Conservation (phyloP, 2,888 invertebrate species). For the Corbicula japonica region DNA sequence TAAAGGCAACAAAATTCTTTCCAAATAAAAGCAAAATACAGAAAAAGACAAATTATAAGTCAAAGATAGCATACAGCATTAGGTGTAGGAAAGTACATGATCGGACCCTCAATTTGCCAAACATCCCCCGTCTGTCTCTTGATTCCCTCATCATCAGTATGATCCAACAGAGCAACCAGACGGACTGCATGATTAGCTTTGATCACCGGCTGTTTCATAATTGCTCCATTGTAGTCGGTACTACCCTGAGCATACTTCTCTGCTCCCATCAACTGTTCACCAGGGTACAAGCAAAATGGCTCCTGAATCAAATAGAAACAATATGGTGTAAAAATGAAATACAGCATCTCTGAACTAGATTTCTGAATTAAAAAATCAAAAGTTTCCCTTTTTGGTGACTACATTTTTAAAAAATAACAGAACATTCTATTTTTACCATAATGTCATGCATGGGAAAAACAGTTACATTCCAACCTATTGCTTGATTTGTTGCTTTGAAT, state of each 20-base stretch:
- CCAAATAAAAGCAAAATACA: no score
- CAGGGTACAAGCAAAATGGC: constrained; percentile 85
- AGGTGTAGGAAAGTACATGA: constrained; percentile 78
- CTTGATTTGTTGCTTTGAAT: no score
- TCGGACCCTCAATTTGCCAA: constrained; percentile 83
- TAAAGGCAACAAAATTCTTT: no score
- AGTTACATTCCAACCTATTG: no score
- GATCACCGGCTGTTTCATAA: constrained; percentile 78
- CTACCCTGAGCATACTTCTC: constrained; percentile 61
- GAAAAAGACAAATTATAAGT: no score
- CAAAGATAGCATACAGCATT: constrained; percentile 79
- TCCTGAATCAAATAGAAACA: constrained; percentile 69
- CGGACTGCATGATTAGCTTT: constrained; percentile 76
- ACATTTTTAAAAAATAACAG: no score
- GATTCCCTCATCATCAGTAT: constrained; percentile 69
- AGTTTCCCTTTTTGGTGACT: no score
- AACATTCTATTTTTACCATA: no score
- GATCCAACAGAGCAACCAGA: constrained; percentile 76
- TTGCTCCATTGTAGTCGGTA: constrained; percentile 66
- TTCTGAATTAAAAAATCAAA: no score
- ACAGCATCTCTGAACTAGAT: no score
- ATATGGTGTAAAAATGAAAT: no score
- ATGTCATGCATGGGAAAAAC: no score
- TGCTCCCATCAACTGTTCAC: constrained; percentile 80
- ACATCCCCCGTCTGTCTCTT: constrained; percentile 76